Conservation (phyloP, 1,140 invertebrate species). For the Drosophila truncata region DNA sequence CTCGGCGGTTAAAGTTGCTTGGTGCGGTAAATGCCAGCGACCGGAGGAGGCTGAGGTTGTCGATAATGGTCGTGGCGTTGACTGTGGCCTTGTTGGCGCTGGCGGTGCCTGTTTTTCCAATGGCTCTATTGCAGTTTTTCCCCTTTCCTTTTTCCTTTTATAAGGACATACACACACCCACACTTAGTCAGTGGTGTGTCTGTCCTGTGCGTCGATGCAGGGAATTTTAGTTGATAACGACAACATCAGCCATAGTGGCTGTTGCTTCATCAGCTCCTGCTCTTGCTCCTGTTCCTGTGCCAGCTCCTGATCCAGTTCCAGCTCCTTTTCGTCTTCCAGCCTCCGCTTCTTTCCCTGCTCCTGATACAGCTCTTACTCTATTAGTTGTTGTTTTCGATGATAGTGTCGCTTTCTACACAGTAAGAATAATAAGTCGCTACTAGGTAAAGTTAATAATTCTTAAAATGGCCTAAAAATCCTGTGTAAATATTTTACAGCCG, state of each 20-base stretch:
- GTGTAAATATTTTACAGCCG: no score
- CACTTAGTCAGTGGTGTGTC: constrained; percentile 7
- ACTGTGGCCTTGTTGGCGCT: constrained; percentile 36
- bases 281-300: neutral
- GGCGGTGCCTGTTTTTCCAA: constrained; percentile 36
- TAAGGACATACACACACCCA: neutral
- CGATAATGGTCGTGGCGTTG: constrained; percentile 62
- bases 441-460: neutral
- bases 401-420: constrained; percentile 23
- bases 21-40: constrained; percentile 35
- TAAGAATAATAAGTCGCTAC: neutral
- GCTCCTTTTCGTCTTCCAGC: neutral
- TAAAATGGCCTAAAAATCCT: neutral
- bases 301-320: neutral
- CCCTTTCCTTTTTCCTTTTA: neutral
- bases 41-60: constrained; percentile 51
- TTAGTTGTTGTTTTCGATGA: constrained; percentile 43
- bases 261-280: constrained; percentile 3
- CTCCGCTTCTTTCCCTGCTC: constrained; percentile 5
- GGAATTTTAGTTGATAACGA: constrained; percentile 79
- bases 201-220: constrained; percentile 70
- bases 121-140: constrained; percentile 26
- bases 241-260: constrained; percentile 42
- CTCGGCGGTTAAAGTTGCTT: constrained; percentile 26
- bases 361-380: neutral